A percentile compares a stretch with the other conserved stretches of the same genome.
Evolutionary conservation across 2,888 invertebrate genomes (phyloP).

Genomic region (Amphiduros pacificus): DNA sequence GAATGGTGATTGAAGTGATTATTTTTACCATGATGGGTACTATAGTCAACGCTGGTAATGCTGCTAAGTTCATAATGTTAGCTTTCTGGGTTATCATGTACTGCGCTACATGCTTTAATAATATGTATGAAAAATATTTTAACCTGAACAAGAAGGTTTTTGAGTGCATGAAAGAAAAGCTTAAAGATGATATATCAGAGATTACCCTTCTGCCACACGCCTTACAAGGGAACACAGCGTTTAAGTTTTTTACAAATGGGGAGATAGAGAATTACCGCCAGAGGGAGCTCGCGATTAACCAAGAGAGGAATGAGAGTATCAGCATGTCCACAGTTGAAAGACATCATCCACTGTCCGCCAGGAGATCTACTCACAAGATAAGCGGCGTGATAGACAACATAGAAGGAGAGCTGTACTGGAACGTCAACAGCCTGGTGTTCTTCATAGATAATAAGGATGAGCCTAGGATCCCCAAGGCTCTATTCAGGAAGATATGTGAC

Average conservation of each 20-base stretch:
- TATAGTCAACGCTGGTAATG: slow-evolving; percentile 50
- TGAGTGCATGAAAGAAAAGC: slow-evolving; percentile 47
- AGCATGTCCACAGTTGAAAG: neutral
- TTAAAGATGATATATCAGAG: slow-evolving; percentile 43
- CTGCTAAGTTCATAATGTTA: slow-evolving; percentile 51
- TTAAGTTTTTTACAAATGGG: slow-evolving; percentile 32
- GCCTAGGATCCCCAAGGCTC: slow-evolving; percentile 48
- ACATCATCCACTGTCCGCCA: no score
- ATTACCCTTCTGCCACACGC: slow-evolving; percentile 44
- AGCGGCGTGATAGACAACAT: slow-evolving; percentile 27
- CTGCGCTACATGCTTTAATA: slow-evolving; percentile 51
- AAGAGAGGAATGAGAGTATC: slow-evolving; percentile 6
- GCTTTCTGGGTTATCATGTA: slow-evolving; percentile 50
- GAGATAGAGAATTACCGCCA: neutral
- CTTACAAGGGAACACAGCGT: slow-evolving; percentile 50
- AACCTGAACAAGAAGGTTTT: slow-evolving; percentile 48
- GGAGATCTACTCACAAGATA: no score
- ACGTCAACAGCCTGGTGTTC: slow-evolving; percentile 23
- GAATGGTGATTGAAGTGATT: slow-evolving; percentile 47
- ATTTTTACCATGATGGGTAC: slow-evolving; percentile 55
- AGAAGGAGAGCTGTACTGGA: slow-evolving; percentile 28
- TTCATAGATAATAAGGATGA: slow-evolving; percentile 40
- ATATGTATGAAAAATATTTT: slow-evolving; percentile 50
- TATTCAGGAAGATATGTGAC: slow-evolving; percentile 46
- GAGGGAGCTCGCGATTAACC: neutral